Conservation (phyloP, 1,140 invertebrate genomes). For the Sitobion miscanthi region DNA sequence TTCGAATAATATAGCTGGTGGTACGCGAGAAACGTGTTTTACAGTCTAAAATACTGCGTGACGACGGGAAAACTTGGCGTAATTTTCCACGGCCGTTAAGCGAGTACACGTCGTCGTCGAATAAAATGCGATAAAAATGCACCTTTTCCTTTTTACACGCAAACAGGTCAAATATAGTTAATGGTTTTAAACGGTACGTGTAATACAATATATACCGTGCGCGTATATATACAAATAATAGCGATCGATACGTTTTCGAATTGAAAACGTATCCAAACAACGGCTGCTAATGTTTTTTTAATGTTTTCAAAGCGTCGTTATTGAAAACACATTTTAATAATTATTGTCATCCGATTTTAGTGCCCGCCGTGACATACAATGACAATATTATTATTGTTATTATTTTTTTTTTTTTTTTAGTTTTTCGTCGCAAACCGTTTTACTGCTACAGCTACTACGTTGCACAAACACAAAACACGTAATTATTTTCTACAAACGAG, state of each 20-base stretch:
- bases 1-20: background rate
- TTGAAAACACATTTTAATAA: conserved; percentile 2
- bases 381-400: background rate
- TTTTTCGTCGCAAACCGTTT: conserved; percentile 1
- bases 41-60: background rate
- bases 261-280: background rate
- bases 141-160: background rate
- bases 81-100: background rate
- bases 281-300: background rate
- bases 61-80: background rate
- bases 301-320: background rate
- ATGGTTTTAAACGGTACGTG: background rate
- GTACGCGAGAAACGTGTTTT: conserved; percentile 26
- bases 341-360: background rate
- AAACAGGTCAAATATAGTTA: background rate
- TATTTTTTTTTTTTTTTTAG: background rate
- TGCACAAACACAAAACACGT: background rate
- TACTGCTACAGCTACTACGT: background rate
- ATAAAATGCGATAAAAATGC: background rate
- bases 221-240: background rate
- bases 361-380: background rate
- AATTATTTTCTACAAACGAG: conserved; percentile 4
- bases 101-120: background rate
- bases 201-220: background rate
- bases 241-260: conserved; percentile 14